Base-by-base conservation (phyloP, 1,140 invertebrate species). In the Tetramorium parvispinum region DNA sequence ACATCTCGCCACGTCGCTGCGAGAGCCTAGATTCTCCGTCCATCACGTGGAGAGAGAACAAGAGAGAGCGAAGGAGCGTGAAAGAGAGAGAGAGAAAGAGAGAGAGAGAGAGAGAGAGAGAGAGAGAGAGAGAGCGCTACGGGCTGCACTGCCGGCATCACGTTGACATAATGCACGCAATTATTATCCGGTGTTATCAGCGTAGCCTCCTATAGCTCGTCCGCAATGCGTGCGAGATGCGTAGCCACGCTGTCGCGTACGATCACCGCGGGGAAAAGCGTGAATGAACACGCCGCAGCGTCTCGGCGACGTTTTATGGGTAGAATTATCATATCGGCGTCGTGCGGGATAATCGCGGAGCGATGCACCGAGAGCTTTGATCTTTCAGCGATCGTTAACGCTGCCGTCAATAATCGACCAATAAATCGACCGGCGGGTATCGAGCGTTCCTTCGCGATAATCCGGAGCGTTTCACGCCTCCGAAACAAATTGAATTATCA, bases 131-230 rank as follows among this genome's bases (percentile, higher is more conserved):
- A 37, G 27, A 93, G 91, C 85, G 87, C 89, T 87, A 88, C 83
- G 65, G 76, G 92, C 89, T 78, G 89, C 89, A 91, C 93, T 93
- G 88, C 89, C 89, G 82, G 78, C 85, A 86, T 85, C 78, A 65
- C 89, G 90, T 85, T 94, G 92, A 94, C 92, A 92, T 93, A 94
- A 94, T 92, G 89, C 86, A 89, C 89, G 85, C 93, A 92, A 94
- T 94, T 94, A 94, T 93, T 94, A 93, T 91, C 91, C 81, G 66
- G 85, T 81, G 85, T 92, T 91, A 93, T 93, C 88, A 88, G 63
- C 77, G 66, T 24, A 21, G 63, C 65, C 49, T 65, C 53, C 61
- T 24, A n/a, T 13, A 21, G 66, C 32, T 10, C 37, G 32, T 13
- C 5, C 6, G n/a, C 7, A 21, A 37, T 3, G 21, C 40, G 46